Evolutionary conservation across 2,113 vertebrate species (phyloP).

Genomic region (Podiceps cristatus): DNA sequence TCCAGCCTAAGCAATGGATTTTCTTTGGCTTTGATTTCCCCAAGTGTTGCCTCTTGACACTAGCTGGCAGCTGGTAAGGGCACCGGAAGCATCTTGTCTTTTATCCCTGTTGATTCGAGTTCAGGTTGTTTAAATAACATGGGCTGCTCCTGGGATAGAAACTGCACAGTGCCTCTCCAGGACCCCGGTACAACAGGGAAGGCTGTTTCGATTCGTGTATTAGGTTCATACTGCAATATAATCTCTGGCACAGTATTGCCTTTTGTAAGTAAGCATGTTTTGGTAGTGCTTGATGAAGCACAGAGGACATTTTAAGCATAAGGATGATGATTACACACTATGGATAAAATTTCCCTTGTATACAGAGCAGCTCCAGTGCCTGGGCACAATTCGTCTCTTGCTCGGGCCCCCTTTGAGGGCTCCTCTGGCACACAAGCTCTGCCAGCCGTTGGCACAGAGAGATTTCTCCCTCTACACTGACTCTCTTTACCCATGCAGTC

Average conservation of each 20-base stretch:
- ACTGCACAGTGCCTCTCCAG: neutral
- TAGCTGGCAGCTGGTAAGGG: neutral
- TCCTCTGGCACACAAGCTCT: neutral
- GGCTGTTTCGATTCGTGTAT: neutral
- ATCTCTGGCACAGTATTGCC: neutral
- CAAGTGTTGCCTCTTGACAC: neutral
- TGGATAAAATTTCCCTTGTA: neutral
- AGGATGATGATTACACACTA: neutral
- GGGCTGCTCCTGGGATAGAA: neutral
- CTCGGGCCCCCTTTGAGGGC: neutral
- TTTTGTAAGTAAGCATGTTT: neutral
- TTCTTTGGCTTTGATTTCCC: neutral
- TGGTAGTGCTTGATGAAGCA: neutral
- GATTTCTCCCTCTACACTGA: neutral
- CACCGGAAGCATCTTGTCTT: neutral
- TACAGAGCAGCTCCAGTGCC: neutral
- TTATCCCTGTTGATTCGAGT: neutral
- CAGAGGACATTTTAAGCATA: neutral
- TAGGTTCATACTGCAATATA: neutral
- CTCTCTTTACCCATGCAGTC: neutral
- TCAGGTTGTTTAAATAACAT: neutral
- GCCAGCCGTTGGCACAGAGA: neutral
- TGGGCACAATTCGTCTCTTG: rapidly evolving
- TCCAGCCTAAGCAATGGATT: neutral
- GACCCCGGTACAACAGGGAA: neutral